A percentile compares a stretch with the other conserved stretches of the same genome.
Evolutionary conservation across 2,113 vertebrate genomes (phyloP).

Genomic region (Echinops telfairi): DNA sequence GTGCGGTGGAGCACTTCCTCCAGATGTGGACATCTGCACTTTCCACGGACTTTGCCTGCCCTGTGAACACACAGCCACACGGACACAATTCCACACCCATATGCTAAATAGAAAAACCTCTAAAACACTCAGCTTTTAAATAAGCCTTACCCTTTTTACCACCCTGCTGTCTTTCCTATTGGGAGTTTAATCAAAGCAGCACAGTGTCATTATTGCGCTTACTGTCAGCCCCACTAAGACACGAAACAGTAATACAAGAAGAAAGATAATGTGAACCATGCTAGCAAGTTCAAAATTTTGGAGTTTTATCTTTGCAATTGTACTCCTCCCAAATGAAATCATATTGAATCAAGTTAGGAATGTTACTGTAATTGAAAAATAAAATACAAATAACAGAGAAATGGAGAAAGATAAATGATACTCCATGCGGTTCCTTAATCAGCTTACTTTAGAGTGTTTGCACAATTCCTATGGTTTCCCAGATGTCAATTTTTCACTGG

Average conservation of each 20-base stretch:
- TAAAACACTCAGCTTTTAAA: not conserved
- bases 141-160: not conserved
- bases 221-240: not conserved
- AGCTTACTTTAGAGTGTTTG: conserved; percentile 50
- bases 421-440: conserved; percentile 57
- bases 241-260: not conserved
- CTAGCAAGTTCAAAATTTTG: conserved; percentile 69
- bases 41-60: not conserved
- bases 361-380: conserved; percentile 70
- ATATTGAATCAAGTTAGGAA: conserved; percentile 69
- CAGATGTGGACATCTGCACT: not conserved
- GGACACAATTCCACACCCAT: not conserved
- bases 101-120: not conserved
- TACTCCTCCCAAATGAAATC: conserved; percentile 79
- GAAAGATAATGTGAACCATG: conserved; percentile 61
- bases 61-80: accelerated
- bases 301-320: conserved; percentile 64
- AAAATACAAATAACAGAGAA: conserved; percentile 30
- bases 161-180: not conserved
- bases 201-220: not conserved
- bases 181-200: not conserved
- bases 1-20: not conserved
- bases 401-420: conserved; percentile 64
- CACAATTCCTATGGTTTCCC: not conserved
- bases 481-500: conserved; percentile 56